These are phyloP conservation scores for Paracanthobrama guichenoti DNA, from an alignment of 2,113 vertebrate genomes.

Conservation along the genomic window DNA sequence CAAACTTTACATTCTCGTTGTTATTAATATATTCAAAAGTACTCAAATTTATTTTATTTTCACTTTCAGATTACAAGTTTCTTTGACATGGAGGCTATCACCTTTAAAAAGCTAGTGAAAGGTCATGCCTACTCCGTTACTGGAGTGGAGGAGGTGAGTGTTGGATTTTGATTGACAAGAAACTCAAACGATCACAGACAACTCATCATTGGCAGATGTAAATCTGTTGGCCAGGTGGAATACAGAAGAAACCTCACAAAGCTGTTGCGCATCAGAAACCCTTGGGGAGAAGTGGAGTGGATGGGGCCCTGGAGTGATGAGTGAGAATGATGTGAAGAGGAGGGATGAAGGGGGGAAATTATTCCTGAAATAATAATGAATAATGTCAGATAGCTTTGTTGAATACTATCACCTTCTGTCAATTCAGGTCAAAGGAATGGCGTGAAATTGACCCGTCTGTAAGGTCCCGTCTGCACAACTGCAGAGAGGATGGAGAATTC, in stretches of 20 bases:
- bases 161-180: slow-evolving; percentile 8
- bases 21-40: neutral
- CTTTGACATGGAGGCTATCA: slow-evolving; percentile 86
- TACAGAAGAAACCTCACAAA: slow-evolving; percentile 80
- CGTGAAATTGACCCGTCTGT: slow-evolving; percentile 74
- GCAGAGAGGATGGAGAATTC: slow-evolving; percentile 92
- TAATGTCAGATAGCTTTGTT: neutral
- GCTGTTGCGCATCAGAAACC: slow-evolving; percentile 89
- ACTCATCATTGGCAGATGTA: slow-evolving; percentile 1
- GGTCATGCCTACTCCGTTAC: slow-evolving; percentile 94
- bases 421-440: slow-evolving; percentile 86
- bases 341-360: neutral
- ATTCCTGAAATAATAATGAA: neutral
- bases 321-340: slow-evolving; percentile 66
- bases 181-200: neutral
- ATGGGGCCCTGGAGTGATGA: slow-evolving; percentile 91
- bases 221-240: slow-evolving; percentile 71
- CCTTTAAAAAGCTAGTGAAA: slow-evolving; percentile 95
- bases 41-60: neutral
- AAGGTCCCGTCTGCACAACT: slow-evolving; percentile 77
- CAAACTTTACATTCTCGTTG: neutral
- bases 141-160: slow-evolving; percentile 81
- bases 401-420: neutral
- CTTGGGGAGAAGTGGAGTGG: slow-evolving; percentile 97
- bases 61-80: slow-evolving; percentile 77